Base-by-base conservation (phyloP, 1,140 invertebrate genomes). In the Pinna nobilis region DNA sequence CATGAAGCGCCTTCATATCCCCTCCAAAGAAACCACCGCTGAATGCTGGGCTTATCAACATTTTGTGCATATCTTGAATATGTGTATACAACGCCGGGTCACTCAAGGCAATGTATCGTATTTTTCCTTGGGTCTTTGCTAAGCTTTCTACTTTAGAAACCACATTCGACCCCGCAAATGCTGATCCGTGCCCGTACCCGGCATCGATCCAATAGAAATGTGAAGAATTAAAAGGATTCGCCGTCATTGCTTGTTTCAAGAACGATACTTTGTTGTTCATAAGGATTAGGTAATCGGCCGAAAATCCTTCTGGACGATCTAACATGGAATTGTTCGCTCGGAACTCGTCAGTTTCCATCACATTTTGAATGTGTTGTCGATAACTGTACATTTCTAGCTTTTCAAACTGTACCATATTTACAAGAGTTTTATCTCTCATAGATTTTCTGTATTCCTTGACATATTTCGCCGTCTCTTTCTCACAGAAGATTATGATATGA, bases 151-250 rank as follows among this genome's bases (percentile, higher is more conserved):
- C 32, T 23, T 5, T 15, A 33, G 37, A 59, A 59, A n/a, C 37
- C n/a, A n/a, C 23, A 7, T 32, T 35, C 55, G 30, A 59, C 23
- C 30, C 2, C 30, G 55, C 23, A 4, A 59, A 33, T 2, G n/a
- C 13, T 3, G n/a, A 30, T 1, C 70, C 63, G 18, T 67, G 70
- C 9, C 70, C 80, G 64, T 82, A 82, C 13, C 80, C 77, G 1
- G 67, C 63, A 55, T 82, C 77, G n/a, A 82, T 75, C 80, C 80
- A 79, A 53, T 61, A 79, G 66, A 77, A 77, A 72, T 79, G 73
- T 1, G 64, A 41, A 13, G 47, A 76, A 11, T 64, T 60, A 50
- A 82, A 82, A 5, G 50, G 70, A 49, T 79, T 77, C 13, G 13
- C 13, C 4, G 28, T 18, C 2, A 53, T 59, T 2, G 67, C 75